phyloP scores from a whole-genome alignment of 2,113 vertebrate species.

The Dipodomys stephensi region DNA sequence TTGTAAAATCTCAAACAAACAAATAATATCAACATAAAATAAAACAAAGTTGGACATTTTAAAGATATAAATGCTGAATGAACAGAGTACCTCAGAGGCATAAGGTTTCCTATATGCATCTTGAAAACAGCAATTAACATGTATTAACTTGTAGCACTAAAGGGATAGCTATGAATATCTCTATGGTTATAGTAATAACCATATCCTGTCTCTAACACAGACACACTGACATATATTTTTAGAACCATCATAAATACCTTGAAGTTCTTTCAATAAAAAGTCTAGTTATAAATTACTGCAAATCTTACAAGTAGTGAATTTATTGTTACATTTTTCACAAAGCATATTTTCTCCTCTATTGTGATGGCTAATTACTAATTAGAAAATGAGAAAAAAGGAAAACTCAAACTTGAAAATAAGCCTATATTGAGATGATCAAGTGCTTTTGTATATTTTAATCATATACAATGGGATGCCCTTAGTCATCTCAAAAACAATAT shows the following conservation, averaged over 20 bases:
- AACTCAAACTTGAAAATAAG: slow-evolving; percentile 43
- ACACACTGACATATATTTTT: neutral
- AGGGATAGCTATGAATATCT: neutral
- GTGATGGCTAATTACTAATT: neutral
- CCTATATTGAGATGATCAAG: neutral
- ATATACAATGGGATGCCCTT: neutral
- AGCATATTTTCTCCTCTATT: neutral
- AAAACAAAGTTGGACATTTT: neutral
- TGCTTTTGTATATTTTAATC: slow-evolving; percentile 17
- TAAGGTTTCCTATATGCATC: neutral
- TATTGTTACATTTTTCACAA: neutral
- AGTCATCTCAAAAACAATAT: slow-evolving; percentile 39
- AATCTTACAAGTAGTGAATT: neutral
- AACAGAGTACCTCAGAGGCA: neutral
- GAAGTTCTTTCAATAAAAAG: neutral
- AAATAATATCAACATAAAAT: neutral
- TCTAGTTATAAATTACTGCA: neutral
- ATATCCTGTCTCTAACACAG: neutral
- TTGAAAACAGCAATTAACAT: neutral
- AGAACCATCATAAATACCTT: neutral
- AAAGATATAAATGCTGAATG: neutral
- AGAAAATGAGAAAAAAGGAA: neutral
- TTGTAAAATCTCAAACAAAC: neutral
- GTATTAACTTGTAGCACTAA: neutral
- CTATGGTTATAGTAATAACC: too few species aligned